These are phyloP conservation scores for Agrochola macilenta DNA, from an alignment of 2,888 invertebrate genomes.

Conservation along the genomic window DNA sequence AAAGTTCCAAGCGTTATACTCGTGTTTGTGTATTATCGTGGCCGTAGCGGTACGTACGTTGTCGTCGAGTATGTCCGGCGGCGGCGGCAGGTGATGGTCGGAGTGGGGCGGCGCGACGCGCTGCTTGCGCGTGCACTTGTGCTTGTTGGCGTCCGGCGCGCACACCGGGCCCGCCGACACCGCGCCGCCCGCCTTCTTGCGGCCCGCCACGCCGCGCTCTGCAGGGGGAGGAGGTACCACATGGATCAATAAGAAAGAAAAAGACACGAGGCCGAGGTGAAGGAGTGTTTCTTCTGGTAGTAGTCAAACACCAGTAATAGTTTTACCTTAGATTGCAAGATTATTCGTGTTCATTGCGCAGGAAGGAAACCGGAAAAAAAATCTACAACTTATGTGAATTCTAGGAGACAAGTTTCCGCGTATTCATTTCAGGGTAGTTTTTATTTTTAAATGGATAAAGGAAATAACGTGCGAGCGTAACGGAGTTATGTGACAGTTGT, in stretches of 20 bases:
- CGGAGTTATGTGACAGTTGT: too few species aligned
- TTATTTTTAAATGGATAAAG: not conserved
- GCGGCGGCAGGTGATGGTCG: constrained; percentile 89
- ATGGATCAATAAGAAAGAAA: not conserved
- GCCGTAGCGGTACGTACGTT: constrained; percentile 73
- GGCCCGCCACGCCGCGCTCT: constrained; percentile 67
- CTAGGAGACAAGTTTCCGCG: not conserved
- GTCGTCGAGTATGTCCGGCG: constrained; percentile 86
- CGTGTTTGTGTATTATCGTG: not conserved
- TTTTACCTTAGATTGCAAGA: too few species aligned
- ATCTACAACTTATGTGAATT: not conserved
- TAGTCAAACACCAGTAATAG: not conserved
- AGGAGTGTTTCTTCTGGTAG: not conserved
- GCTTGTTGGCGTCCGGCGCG: constrained; percentile 70
- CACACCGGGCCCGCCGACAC: constrained; percentile 40
- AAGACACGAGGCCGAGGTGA: not conserved
- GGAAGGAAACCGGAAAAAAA: too few species aligned
- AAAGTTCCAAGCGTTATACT: too few species aligned
- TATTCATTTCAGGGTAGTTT: not conserved
- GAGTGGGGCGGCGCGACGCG: constrained; percentile 82
- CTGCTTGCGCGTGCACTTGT: constrained; percentile 87
- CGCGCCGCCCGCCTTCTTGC: constrained; percentile 74
- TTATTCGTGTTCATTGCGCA: too few species aligned
- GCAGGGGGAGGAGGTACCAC: not conserved
- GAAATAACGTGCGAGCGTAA: not conserved